Evolutionary conservation across 2,113 vertebrate species (phyloP).

Genomic region (Sinosuthora webbiana): DNA sequence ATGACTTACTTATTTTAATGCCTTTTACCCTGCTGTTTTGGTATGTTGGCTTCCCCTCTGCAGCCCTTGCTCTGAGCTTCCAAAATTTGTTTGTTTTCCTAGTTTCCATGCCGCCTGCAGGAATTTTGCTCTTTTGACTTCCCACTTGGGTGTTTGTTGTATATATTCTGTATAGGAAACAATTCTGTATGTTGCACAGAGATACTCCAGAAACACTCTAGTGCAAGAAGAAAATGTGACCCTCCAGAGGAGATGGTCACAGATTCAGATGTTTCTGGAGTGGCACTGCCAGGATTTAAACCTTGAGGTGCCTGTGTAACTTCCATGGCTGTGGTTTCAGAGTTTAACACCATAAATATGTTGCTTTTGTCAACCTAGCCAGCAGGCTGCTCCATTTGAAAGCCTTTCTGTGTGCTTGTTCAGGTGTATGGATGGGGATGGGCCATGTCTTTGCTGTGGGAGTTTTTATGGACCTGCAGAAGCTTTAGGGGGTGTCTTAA

Average conservation of each 20-base stretch:
- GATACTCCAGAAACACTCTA: background rate
- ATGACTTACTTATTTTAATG: slow-evolving; percentile 65
- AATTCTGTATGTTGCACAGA: slow-evolving; percentile 12
- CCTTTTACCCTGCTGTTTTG: slow-evolving; percentile 66
- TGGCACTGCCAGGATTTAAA: background rate
- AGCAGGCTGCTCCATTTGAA: background rate
- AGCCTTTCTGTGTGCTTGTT: background rate
- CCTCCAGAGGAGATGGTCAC: background rate
- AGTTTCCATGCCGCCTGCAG: slow-evolving; percentile 63
- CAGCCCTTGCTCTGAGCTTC: slow-evolving; percentile 24
- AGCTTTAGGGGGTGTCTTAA: background rate
- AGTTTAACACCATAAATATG: background rate
- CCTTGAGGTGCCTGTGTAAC: background rate
- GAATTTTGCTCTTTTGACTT: slow-evolving; percentile 50
- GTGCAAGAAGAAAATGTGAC: background rate
- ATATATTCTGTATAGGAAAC: slow-evolving; percentile 46
- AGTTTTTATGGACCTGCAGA: background rate
- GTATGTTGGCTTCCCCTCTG: slow-evolving; percentile 55
- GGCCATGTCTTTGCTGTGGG: background rate
- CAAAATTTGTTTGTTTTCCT: slow-evolving; percentile 69
- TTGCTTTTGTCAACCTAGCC: background rate
- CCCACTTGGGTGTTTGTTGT: slow-evolving; percentile 59
- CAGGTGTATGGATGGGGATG: background rate
- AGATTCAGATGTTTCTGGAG: background rate
- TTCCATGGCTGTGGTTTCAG: background rate